phyloP scores from a whole-genome alignment of 2,113 vertebrate species.

The Passer montanus region DNA sequence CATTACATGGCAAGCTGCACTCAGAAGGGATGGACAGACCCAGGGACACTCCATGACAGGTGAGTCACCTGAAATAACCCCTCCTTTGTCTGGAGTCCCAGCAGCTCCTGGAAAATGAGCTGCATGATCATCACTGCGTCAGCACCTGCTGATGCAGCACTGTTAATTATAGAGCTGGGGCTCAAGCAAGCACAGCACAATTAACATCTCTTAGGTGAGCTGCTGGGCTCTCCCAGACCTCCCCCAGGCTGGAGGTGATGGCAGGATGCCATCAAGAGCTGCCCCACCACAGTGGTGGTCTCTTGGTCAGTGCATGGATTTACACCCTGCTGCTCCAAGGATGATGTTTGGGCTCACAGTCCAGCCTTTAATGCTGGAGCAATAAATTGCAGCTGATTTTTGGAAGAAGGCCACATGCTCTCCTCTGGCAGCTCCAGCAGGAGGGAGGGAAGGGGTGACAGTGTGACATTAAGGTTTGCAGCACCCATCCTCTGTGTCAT shows the following conservation, averaged over 20 bases:
- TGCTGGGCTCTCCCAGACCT: background rate
- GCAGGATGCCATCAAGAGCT: background rate
- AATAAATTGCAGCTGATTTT: background rate
- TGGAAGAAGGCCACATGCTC: background rate
- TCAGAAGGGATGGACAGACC: background rate
- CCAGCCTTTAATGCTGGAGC: background rate
- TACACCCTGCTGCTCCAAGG: background rate
- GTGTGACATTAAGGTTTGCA: background rate
- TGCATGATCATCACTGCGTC: background rate
- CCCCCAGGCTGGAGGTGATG: background rate
- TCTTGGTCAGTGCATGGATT: fast-evolving
- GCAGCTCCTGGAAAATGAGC: slow-evolving; percentile 6
- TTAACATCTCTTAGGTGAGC: background rate
- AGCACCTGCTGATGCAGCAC: background rate
- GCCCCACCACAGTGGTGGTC: fast-evolving
- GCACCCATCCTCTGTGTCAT: fast-evolving
- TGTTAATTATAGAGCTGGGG: background rate
- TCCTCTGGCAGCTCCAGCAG: background rate
- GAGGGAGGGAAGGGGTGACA: background rate
- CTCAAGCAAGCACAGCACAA: background rate
- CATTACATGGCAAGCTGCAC: fast-evolving
- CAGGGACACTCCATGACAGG: background rate
- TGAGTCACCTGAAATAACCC: slow-evolving; percentile 1
- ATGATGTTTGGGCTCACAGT: background rate
- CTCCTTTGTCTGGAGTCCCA: background rate